Percentiles rank a stretch among this genome's conserved stretches.
Conservation (phyloP, 1,140 invertebrate species). For the Scaptomyza pallida region DNA sequence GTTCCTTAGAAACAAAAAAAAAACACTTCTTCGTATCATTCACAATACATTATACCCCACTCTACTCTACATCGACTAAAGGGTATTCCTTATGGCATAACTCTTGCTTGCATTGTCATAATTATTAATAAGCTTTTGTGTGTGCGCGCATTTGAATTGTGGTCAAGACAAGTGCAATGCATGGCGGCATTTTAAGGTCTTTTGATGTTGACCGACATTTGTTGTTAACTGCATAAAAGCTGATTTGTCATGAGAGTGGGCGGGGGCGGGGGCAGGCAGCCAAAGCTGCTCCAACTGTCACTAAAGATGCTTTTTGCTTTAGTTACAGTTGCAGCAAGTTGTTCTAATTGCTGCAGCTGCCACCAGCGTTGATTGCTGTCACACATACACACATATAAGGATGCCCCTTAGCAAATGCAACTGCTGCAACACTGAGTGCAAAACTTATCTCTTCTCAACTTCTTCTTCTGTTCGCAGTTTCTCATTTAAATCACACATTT, state of each 20-base stretch:
- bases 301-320: neutral
- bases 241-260: conserved; percentile 57
- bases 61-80: neutral
- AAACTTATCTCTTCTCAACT: neutral
- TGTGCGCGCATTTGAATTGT: conserved; percentile 57
- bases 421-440: neutral
- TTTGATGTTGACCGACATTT: conserved; percentile 62
- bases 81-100: conserved; percentile 16
- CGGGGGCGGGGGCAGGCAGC: conserved; percentile 11
- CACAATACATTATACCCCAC: neutral
- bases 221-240: conserved; percentile 8
- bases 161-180: conserved; percentile 52
- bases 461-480: conserved; percentile 23
- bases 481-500: conserved; percentile 77
- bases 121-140: conserved; percentile 70
- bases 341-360: conserved; percentile 35
- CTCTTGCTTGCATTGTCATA: conserved; percentile 60
- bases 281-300: neutral
- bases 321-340: conserved; percentile 12
- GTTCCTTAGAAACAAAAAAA: no score
- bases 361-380: conserved; percentile 21
- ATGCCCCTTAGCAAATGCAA: neutral
- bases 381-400: neutral
- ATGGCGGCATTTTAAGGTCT: conserved; percentile 32
- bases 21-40: no score